Base-by-base conservation (phyloP, 2,888 invertebrate genomes). In the Ophion costatus region DNA sequence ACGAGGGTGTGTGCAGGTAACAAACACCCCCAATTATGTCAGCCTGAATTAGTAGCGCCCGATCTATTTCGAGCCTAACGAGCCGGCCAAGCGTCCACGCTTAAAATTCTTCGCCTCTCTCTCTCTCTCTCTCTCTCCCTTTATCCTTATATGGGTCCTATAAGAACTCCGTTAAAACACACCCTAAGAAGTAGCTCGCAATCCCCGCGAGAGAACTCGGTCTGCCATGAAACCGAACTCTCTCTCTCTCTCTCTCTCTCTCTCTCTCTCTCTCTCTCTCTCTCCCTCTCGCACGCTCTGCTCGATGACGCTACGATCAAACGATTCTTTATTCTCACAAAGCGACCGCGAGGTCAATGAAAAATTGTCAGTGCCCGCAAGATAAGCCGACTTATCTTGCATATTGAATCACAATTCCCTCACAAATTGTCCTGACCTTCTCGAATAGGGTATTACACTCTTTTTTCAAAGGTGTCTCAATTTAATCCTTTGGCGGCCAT, bases 11-110 rank as follows among this genome's bases (percentile, higher is more conserved):
- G 92, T 89, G 90, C 92, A 93, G 93, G 92, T 93, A 93, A 93
- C 93, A 91, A 93, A 93, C 93, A 93, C 92, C 92, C 93, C 93
- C 92, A 93, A 93, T 93, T 93, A 93, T 93, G 93, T 93, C 92
- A 90, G 91, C 89, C 91, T 92, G 92, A 93, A 93, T 93, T 93
- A 93, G 93, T 93, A 91, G 92, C 91, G 92, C 90, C 91, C 91
- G 90, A 91, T 87, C 92, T 92, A 91, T 93, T 92, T 92, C 89
- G 90, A 90, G 86, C 87, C 90, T 93, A 92, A 93, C 92, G 92
- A 92, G 91, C 89, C 89, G 82, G 83, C 78, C 85, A 66, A 81
- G 81, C 86, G 86, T 84, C 83, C 80, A 82, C 84, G 66, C 70
- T 79, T 57, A 22, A 66, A 56, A 45, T 56, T 45, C 64, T 73